Evolutionary conservation across 2,888 invertebrate species (phyloP), one percentile per base, ranked within the genome.

Genomic region (Crocallis elinguaria): DNA sequence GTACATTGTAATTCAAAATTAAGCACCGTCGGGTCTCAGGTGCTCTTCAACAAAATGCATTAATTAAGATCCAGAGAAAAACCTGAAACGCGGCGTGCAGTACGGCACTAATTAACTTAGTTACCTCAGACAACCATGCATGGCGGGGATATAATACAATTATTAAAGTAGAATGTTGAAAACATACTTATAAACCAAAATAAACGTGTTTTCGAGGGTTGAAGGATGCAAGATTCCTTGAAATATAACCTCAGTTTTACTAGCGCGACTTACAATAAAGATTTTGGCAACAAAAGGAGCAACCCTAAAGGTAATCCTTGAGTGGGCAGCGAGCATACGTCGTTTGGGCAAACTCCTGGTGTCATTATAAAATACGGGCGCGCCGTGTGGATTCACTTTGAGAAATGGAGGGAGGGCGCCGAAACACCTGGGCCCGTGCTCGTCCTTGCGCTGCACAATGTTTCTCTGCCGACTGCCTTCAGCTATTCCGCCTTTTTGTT

Each of bases 311-410:
- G 75, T 86, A 86, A 86, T 86, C 82, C 84, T 79, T 77, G 83
- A 85, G 83, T 81, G 87, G 87, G 82, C 84, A 85, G 79, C 79
- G 65, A 82, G 79, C 86, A 86, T 84, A 84, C 82, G 83, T 84
- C 80, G 85, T 79, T 82, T 80, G 81, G 80, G 79, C 80, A 79
- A 85, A 79, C 79, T 83, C 81, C 76, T 76, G 67, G 82, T 84
- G 86, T 86, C 87, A 84, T 90, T 89, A 88, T 89, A 88, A 89
- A 88, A 88, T 86, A 88, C 84, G 87, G 74, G 76, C 79, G 57
- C 75, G 73, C 79, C 75, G 69, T 80, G 84, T 79, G 84, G 82
- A 85, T 86, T 82, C 86, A 84, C 86, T 89, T 86, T 90, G 90
- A 89, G 90, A 88, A 88, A 90, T 90, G 81, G 84, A 77, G 84